Percentiles rank a stretch among this genome's conserved stretches.
These are phyloP conservation scores for Bungarus multicinctus DNA, from an alignment of 2,113 vertebrate species.

Conservation along the genomic window DNA sequence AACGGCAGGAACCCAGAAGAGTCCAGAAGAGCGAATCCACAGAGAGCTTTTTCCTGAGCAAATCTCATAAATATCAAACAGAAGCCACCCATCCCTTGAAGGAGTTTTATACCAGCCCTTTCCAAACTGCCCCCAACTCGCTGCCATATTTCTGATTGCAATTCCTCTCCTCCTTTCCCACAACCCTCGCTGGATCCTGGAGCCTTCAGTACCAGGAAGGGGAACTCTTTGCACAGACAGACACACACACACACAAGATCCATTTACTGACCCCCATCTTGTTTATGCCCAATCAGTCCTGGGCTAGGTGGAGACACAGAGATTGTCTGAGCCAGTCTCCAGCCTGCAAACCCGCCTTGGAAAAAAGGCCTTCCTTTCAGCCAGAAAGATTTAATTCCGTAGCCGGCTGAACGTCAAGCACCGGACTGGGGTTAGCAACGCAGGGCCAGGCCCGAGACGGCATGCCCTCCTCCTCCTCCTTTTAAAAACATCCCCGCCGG, in stretches of 20 bases:
- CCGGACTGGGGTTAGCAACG: conserved; percentile 61
- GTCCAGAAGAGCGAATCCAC: not conserved
- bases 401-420: conserved; percentile 25
- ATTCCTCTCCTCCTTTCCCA: not conserved
- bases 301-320: not conserved
- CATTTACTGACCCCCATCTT: not conserved
- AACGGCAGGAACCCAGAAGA: not conserved
- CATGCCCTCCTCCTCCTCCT: not conserved
- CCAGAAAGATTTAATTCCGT: not conserved
- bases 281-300: not conserved
- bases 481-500: not conserved
- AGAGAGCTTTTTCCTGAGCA: not conserved
- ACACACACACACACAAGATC: not conserved
- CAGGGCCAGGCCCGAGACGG: not conserved
- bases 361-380: not conserved
- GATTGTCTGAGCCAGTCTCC: not conserved
- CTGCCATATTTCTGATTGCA: not conserved
- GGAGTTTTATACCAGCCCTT: not conserved
- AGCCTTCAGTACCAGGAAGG: not conserved
- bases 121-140: not conserved
- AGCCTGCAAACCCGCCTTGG: not conserved
- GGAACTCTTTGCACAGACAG: not conserved
- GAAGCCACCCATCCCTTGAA: not conserved
- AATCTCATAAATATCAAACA: not conserved
- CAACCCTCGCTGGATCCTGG: not conserved